Evolutionary conservation across 1,140 invertebrate genomes (phyloP).

Genomic region (Radopholus similis): DNA sequence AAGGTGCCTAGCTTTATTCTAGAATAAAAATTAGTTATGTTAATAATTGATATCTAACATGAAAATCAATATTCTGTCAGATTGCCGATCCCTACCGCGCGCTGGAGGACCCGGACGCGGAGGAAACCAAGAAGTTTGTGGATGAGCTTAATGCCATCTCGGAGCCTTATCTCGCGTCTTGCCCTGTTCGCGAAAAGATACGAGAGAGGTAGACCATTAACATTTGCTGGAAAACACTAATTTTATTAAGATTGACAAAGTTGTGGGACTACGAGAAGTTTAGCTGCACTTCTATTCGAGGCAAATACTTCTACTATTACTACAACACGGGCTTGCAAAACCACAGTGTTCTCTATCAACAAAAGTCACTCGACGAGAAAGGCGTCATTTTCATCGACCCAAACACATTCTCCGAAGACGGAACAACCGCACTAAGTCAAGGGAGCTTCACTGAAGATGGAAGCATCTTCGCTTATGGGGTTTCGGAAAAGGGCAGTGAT

Average conservation of each 20-base stretch:
- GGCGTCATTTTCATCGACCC: conserved; percentile 87
- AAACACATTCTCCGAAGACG: conserved; percentile 84
- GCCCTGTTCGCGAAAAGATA: conserved; percentile 71
- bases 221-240: conserved; percentile 7
- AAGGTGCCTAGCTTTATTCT: conserved; percentile 67
- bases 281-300: conserved; percentile 77
- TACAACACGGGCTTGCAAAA: conserved; percentile 90
- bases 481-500: conserved; percentile 81
- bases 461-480: conserved; percentile 79
- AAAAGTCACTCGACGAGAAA: conserved; percentile 75
- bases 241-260: conserved; percentile 70
- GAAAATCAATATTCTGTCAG: conserved; percentile 65
- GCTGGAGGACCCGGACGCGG: conserved; percentile 88
- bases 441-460: conserved; percentile 86
- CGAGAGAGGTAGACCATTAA: conserved; percentile 65
- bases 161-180: conserved; percentile 77
- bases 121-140: conserved; percentile 86
- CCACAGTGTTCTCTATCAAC: conserved; percentile 82
- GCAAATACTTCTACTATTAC: conserved; percentile 83
- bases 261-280: conserved; percentile 95
- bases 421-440: conserved; percentile 77
- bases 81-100: conserved; percentile 87
- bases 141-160: conserved; percentile 87
- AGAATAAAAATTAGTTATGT: neutral
- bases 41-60: neutral